Percentiles rank a stretch among this genome's conserved stretches.
phyloP scores from a whole-genome alignment of 2,113 vertebrate species.

The Archocentrus centrarchus region DNA sequence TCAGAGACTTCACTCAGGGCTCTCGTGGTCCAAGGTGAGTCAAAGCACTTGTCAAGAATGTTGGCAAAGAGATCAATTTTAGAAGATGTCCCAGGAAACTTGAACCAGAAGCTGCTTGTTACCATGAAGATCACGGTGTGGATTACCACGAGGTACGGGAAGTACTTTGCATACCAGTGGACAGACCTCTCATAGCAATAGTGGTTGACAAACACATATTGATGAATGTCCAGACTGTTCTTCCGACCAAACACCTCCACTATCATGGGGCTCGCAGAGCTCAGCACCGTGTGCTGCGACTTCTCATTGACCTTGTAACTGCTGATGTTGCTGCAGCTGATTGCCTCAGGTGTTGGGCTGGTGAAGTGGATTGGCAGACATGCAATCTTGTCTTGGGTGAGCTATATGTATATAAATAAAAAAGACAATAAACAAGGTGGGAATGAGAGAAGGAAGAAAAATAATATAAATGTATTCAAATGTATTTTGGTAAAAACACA shows the following conservation, averaged over 20 bases:
- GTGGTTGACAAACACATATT: constrained; percentile 90
- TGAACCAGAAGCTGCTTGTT: constrained; percentile 93
- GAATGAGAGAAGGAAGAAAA: neutral
- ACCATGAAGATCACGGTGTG: constrained; percentile 92
- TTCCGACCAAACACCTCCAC: constrained; percentile 82
- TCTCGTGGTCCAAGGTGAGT: constrained; percentile 90
- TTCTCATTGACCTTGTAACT: constrained; percentile 60
- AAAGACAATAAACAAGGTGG: neutral
- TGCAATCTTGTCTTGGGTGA: constrained; percentile 92
- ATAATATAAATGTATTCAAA: neutral
- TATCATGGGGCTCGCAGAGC: constrained; percentile 50
- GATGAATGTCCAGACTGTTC: constrained; percentile 89
- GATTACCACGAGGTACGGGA: constrained; percentile 90
- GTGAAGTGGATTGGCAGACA: constrained; percentile 86
- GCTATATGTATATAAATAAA: constrained; percentile 69
- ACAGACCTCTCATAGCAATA: constrained; percentile 90
- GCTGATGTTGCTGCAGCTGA: constrained; percentile 81
- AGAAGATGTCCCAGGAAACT: constrained; percentile 91
- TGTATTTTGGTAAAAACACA: neutral
- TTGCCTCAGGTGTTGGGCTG: constrained; percentile 65
- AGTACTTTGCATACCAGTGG: constrained; percentile 93
- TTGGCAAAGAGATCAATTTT: constrained; percentile 92
- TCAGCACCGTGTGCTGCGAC: constrained; percentile 30
- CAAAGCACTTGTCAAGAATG: constrained; percentile 90
- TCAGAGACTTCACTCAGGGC: constrained; percentile 89